phyloP scores from a whole-genome alignment of 30 jellyfish, hydroid and myxozoan genomes.

The Aurelia coerulea region DNA sequence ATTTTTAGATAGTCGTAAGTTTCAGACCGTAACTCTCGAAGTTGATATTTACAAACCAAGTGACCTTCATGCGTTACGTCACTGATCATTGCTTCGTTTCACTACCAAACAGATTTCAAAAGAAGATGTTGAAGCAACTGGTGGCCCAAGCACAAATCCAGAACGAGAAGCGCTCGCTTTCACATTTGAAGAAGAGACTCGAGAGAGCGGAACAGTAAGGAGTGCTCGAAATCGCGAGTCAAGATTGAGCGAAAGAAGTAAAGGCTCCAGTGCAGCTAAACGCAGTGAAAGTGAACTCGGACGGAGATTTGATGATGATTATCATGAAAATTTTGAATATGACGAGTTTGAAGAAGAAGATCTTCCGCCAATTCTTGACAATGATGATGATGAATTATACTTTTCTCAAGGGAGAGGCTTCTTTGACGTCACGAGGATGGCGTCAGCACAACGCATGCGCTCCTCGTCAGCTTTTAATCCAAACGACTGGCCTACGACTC shows the following conservation, averaged over 20 bases:
- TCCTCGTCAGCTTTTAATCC: conserved; percentile 61
- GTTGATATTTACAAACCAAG: too few species aligned
- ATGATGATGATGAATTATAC: conserved; percentile 50
- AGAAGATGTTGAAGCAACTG: too few species aligned
- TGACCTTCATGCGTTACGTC: too few species aligned
- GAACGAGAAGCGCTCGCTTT: background rate
- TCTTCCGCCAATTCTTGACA: conserved; percentile 50
- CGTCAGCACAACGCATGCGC: conserved; percentile 62
- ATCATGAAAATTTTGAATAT: conserved; percentile 40
- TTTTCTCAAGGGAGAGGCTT: conserved; percentile 48
- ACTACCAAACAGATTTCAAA: too few species aligned
- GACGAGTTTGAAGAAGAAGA: conserved; percentile 71
- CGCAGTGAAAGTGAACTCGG: conserved; percentile 41
- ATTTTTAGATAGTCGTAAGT: too few species aligned
- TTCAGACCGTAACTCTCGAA: too few species aligned
- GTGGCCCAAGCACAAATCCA: too few species aligned
- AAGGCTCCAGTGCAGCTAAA: conserved; percentile 12
- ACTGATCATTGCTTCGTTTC: too few species aligned
- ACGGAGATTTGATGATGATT: conserved; percentile 36
- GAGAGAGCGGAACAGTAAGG: background rate
- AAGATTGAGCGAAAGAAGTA: conserved; percentile 48
- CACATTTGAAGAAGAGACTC: background rate
- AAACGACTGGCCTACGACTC: conserved; percentile 66
- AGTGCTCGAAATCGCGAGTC: conserved; percentile 17
- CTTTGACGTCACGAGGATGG: conserved; percentile 59